Base-by-base conservation (phyloP, 2,888 invertebrate species). In the Hecatera dysodea region DNA sequence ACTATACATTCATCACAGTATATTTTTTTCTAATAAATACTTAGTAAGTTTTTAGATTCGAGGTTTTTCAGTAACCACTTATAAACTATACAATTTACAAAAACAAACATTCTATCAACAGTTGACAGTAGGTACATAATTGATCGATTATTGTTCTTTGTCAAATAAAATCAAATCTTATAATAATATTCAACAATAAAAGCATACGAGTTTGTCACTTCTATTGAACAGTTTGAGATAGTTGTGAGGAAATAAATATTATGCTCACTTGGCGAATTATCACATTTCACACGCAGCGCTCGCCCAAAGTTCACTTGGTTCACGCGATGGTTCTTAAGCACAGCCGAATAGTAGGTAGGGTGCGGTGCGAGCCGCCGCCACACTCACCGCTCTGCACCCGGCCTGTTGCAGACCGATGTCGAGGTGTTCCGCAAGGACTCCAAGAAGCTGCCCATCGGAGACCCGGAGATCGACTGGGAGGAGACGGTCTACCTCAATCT, bases 401-500 rank as follows among this genome's bases (percentile, higher is more conserved):
- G 74, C 73, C 74, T 90, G 88, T 93, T 95, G 86, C 94, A 99
- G 98, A 98, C 98, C 90, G 98, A 98, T 94, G 98, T 99, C 83
- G 99, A 99, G 96, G 99, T 99, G 81, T 99, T 99, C 96, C 98
- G 99, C 81, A 98, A 99, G 95, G 99, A 99, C 95, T 99, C 99
- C 89, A 98, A 99, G 91, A 99, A 99, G 94, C 96, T 99, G 89
- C 99, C 99, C 64, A 98, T 99, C 89, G 99, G 99, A 75, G 99
- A 99, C 96, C 98, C 98, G 55, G 98, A 98, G 90, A 98, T 99
- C 88, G 99, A 99, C 95, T 99, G 99, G 99, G 99, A 99, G 95
- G 99, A 99, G 96, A 99, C 99, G 71, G 99, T 99, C 81, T 99
- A 99, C 96, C 97, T 99, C 84, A 99, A 99, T 96, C 97, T 99